Evolutionary conservation across 2,888 invertebrate genomes (phyloP), one percentile per base, ranked within the genome.

Genomic region (Drosophila anomelani): DNA sequence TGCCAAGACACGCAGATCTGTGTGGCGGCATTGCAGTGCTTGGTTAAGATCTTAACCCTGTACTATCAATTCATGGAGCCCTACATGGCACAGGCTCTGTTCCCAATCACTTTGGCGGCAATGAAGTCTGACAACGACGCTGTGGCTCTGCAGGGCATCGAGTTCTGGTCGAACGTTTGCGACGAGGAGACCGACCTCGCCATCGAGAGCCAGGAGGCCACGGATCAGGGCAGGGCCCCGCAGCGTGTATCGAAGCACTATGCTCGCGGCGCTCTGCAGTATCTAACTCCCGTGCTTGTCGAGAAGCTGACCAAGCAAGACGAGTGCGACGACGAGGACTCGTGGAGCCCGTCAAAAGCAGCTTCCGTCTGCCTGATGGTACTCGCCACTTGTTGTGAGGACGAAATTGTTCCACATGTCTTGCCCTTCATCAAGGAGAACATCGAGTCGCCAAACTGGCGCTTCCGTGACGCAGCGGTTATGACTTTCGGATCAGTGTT

Each of bases 101-200:
- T 99, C 93, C 98, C 99, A 34, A 99, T 99, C 68, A 99, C 99
- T 10, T 93, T 99, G 91, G 98, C 98, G 93, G 99, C 99, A 12
- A 99, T 99, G 98, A 98, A 98, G 92, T 97, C 97, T 20, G 98
- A 98, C 77, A 95, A 97, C 78, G 98, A 99, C 93, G 98, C 99
- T 84, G 96, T 99, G 60, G 96, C 98, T 20, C 94, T 99, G 64
- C 99, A 99, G 94, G 99, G 99, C 80, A 99, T 99, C 92, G 99
- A 99, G 93, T 99, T 99, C 93, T 99, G 99, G 99, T 99, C 99
- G 6, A 99, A 98, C 89, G 99, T 99, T 0, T 98, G 99, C 90
- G 99, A 99, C 93, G 99, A 99, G 93, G 99, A 99, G 93, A 98
- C 99, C 39, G 99, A 99, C 93, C 94, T 99, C 78, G 95, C 97